Base-by-base conservation (phyloP, 2,113 vertebrate genomes). In the Mixornis gularis region DNA sequence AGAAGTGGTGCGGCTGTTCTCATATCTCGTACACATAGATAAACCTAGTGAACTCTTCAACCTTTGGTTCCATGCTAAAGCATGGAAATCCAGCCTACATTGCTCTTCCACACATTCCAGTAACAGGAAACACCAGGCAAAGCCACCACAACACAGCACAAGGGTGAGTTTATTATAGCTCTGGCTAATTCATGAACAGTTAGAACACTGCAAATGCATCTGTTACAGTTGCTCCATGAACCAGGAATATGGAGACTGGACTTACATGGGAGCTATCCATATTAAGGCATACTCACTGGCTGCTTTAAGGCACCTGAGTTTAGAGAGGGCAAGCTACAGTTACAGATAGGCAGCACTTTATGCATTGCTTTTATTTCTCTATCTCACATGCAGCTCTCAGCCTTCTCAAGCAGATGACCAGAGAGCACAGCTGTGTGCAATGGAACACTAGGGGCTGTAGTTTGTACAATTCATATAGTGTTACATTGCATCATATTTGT, bases 11-110 rank as follows among this genome's bases (percentile, higher is more conserved):
- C 5, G 17, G 22, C 51, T 62, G 32, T 21, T 34, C 55, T 84
- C 2, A 0, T 51, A 25, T 40, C 17, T 27, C 6, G 5, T 38
- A 68, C 58, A 20, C 26, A 17, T 1, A 5, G 43, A n/a, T 38
- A 44, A 74, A 73, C 46, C 29, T 17, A 9, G 17, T 43, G 51
- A 85, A 36, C 13, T 7, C 58, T 89, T 71, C 36, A 17, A 29
- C 27, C 24, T 48, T 22, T 41, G 19, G 32, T 65, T 48, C 21
- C 65, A 17, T 52, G n/a, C 10, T 63, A 29, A 63, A 81, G 20
- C 22, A 17, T 25, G 55, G 32, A 74, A 81, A 89, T 78, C 34
- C 51, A 62, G 21, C 51, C 60, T 20, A 7, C 2, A 3, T 18
- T 76, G 29, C 48, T 70, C 29, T 86, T 92, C 43, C 30, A 24